Conservation (phyloP, 2,888 invertebrate species). For the Dolichomitus sp. region DNA sequence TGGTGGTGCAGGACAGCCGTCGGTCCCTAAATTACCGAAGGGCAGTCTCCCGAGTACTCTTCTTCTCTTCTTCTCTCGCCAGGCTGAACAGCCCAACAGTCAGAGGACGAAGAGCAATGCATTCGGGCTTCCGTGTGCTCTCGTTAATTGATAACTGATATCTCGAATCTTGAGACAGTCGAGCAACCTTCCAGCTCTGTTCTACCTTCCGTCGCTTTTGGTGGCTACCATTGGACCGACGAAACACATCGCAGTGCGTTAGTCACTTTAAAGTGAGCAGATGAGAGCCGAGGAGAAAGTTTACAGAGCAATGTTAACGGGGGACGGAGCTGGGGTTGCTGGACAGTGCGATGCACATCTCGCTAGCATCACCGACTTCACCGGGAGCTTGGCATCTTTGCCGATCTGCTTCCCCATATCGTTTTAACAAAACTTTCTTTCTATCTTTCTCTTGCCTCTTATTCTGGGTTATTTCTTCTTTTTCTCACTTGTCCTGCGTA, state of each 20-base stretch:
- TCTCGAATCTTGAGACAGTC: constrained; percentile 76
- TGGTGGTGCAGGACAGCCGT: constrained; percentile 76
- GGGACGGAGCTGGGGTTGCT: too few relatives aligned
- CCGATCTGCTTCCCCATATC: constrained; percentile 21
- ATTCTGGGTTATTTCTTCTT: constrained; percentile 32
- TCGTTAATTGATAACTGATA: constrained; percentile 84
- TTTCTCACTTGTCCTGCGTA: background rate
- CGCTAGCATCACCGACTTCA: constrained; percentile 48
- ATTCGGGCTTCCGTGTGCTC: constrained; percentile 78
- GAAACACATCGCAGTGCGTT: constrained; percentile 14
- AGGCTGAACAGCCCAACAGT: constrained; percentile 60
- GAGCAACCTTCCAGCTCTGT: background rate
- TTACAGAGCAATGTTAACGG: background rate
- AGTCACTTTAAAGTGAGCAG: background rate
- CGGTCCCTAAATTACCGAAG: constrained; percentile 82
- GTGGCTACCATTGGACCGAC: background rate
- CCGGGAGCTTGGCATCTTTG: constrained; percentile 54
- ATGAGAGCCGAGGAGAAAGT: background rate
- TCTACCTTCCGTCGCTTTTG: constrained; percentile 42
- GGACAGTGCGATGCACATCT: constrained; percentile 22
- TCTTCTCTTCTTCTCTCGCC: constrained; percentile 32
- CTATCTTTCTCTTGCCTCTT: constrained; percentile 51
- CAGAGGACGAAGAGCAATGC: constrained; percentile 76
- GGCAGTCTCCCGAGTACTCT: constrained; percentile 46
- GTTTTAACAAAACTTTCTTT: constrained; percentile 51